Conservation (phyloP, 2,113 vertebrate species). For the Esox niger region DNA sequence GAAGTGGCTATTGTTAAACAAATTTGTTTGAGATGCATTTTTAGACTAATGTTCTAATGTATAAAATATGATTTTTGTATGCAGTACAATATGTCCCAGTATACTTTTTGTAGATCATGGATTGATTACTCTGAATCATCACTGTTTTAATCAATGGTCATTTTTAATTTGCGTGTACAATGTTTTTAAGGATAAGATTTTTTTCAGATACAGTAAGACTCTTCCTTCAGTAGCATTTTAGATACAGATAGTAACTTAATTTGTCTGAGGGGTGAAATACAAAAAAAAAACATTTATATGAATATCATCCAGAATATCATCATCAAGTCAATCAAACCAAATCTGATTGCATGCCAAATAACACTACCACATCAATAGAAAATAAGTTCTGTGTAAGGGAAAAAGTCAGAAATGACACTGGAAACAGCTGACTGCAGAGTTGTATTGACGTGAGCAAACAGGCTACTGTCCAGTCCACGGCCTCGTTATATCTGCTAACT, state of each 20-base stretch:
- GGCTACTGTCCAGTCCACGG: too few relatives aligned
- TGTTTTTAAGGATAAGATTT: conserved; percentile 6
- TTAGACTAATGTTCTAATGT: not conserved
- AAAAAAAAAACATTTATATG: too few relatives aligned
- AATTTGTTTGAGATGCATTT: conserved; percentile 5
- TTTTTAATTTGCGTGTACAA: conserved; percentile 23
- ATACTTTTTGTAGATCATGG: not conserved
- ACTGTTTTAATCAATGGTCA: conserved; percentile 6
- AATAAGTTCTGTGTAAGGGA: too few relatives aligned
- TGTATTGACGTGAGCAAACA: too few relatives aligned
- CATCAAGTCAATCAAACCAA: conserved; percentile 42
- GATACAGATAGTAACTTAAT: conserved; percentile 3
- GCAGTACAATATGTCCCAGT: not conserved
- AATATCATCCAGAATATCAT: conserved; percentile 4
- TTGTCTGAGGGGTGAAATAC: conserved; percentile 3
- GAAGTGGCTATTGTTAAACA: not conserved
- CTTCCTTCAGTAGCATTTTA: conserved; percentile 22
- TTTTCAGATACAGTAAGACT: conserved; percentile 19
- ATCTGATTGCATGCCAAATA: too few relatives aligned
- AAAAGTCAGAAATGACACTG: too few relatives aligned
- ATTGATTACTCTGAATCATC: conserved; percentile 3
- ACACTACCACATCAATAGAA: too few relatives aligned
- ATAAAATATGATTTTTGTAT: not conserved
- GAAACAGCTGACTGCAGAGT: too few relatives aligned
- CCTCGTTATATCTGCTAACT: too few relatives aligned